Evolutionary conservation across 64 coral and sea anemone genomes (phyloP).

Genomic region (Exaiptasia diaphana): DNA sequence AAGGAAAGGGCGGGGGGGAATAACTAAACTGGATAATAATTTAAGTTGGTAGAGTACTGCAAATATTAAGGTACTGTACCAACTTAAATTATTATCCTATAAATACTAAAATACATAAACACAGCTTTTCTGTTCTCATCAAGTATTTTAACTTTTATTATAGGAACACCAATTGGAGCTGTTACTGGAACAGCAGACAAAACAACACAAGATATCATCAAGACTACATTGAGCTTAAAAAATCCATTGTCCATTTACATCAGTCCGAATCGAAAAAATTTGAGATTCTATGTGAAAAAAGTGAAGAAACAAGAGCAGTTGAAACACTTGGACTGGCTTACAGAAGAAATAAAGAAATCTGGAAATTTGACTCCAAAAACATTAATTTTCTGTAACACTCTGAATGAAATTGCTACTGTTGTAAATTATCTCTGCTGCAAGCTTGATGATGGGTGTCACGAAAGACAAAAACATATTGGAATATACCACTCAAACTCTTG

Average conservation of each 20-base stretch:
- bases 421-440: too few relatives aligned
- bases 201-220: neutral
- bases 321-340: neutral
- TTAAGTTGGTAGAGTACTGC: too few relatives aligned
- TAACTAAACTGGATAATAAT: too few relatives aligned
- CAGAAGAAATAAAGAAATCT: neutral
- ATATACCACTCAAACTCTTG: neutral
- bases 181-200: constrained; percentile 47
- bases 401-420: neutral
- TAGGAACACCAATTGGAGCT: constrained; percentile 42
- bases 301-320: neutral
- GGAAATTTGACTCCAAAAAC: neutral
- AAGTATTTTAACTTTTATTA: neutral
- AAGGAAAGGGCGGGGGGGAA: too few relatives aligned
- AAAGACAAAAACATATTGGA: too few relatives aligned
- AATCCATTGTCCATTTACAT: neutral
- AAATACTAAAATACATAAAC: too few relatives aligned
- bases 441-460: too few relatives aligned
- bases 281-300: neutral
- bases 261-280: neutral
- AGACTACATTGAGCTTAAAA: neutral
- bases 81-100: too few relatives aligned
- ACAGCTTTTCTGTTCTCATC: neutral
- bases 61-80: too few relatives aligned
- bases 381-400: neutral